Conservation (phyloP, 2,113 vertebrate species). For the Scatophagus argus region DNA sequence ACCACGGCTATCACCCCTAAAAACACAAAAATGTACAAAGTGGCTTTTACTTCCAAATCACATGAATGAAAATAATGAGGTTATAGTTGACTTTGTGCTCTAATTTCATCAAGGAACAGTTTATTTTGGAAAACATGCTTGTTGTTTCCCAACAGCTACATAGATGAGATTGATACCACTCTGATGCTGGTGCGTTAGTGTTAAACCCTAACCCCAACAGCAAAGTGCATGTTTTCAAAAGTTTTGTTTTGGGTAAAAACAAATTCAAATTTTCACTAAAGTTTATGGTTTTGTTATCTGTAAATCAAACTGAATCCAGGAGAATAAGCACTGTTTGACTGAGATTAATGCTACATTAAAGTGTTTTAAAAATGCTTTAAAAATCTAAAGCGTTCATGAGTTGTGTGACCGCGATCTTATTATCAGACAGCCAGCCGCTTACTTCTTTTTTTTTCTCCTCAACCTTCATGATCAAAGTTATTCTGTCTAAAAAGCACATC, state of each 20-base stretch:
- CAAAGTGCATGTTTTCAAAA: too few relatives aligned
- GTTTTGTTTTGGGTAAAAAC: not conserved
- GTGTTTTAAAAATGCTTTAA: slow-evolving; percentile 39
- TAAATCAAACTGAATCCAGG: not conserved
- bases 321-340: not conserved
- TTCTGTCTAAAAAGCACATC: too few relatives aligned
- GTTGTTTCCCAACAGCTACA: too few relatives aligned
- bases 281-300: not conserved
- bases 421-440: not conserved
- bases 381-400: slow-evolving; percentile 28
- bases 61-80: not conserved
- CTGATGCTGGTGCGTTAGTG: too few relatives aligned
- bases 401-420: not conserved
- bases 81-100: not conserved
- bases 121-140: not conserved
- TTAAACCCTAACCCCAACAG: too few relatives aligned
- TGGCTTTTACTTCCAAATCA: not conserved
- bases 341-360: slow-evolving; percentile 51
- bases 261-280: not conserved
- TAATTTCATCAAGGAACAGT: not conserved
- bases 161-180: too few relatives aligned
- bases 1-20: slow-evolving; percentile 93
- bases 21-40: slow-evolving; percentile 14
- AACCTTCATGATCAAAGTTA: not conserved
- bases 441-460: not conserved